Conservation (phyloP, 2,797 vertebrate genomes). For the Onychomys leucogaster region DNA sequence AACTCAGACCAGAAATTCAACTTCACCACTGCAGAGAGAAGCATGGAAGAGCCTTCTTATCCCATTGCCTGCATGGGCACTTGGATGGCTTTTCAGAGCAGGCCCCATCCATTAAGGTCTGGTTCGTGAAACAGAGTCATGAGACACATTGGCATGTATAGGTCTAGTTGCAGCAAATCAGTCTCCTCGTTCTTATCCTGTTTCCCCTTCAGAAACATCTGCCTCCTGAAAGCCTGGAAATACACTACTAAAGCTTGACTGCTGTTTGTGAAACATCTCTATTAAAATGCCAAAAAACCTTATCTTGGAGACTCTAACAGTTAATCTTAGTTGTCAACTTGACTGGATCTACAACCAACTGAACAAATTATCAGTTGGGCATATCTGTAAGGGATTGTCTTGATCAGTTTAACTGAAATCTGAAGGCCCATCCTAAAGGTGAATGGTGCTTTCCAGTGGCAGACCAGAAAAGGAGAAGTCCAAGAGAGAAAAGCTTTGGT, state of each 20-base stretch:
- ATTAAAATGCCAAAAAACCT: neutral
- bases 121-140: neutral
- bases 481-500: neutral
- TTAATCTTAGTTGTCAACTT: neutral
- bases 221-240: neutral
- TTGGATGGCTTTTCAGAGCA: neutral
- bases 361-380: neutral
- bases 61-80: too few relatives aligned
- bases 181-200: neutral
- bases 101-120: neutral
- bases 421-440: neutral
- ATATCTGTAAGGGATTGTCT: neutral
- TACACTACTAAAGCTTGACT: neutral
- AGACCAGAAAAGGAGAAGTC: neutral
- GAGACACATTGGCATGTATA: neutral
- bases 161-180: neutral
- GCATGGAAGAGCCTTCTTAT: neutral
- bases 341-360: neutral
- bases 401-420: neutral
- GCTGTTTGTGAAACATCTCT: neutral
- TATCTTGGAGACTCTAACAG: neutral
- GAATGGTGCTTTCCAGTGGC: neutral
- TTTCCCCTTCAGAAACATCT: neutral
- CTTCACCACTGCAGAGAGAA: neutral
- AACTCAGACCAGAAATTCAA: neutral